Conservation (phyloP, 2,797 vertebrate genomes). For the Lagocephalus sceleratus region DNA sequence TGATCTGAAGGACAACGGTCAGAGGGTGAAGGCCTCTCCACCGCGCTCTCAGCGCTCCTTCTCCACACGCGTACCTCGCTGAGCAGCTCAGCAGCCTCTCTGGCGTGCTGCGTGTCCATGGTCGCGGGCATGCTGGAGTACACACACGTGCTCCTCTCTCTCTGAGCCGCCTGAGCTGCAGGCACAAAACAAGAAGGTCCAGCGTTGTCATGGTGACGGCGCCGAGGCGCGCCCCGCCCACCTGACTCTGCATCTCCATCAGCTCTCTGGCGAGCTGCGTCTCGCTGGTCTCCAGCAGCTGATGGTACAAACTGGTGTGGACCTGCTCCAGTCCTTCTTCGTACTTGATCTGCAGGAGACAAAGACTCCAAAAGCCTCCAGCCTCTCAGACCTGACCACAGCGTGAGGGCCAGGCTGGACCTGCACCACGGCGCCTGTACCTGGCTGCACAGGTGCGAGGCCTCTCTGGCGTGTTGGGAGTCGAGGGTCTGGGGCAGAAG, state of each 20-base stretch:
- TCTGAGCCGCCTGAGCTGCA: conserved; percentile 79
- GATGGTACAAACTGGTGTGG: conserved; percentile 62
- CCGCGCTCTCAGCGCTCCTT: neutral
- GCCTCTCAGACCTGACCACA: neutral
- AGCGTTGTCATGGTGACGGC: neutral
- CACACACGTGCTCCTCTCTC: conserved; percentile 70
- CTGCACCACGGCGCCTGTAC: too few species aligned
- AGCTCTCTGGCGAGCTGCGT: conserved; percentile 65
- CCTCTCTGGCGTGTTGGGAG: conserved; percentile 53
- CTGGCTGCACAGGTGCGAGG: conserved; percentile 58
- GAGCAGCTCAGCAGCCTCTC: conserved; percentile 81
- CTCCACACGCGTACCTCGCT: conserved; percentile 76
- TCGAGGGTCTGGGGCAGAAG: conserved; percentile 60
- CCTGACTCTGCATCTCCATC: conserved; percentile 68
- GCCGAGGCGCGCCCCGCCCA: conserved; percentile 3
- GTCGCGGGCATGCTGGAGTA: conserved; percentile 86
- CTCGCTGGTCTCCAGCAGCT: conserved; percentile 60
- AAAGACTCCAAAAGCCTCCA: neutral
- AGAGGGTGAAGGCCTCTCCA: neutral
- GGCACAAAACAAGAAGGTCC: neutral
- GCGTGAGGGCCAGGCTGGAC: neutral
- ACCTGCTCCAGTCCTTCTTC: conserved; percentile 77
- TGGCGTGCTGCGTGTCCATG: conserved; percentile 82
- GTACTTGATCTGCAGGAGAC: conserved; percentile 79
- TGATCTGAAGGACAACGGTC: conserved; percentile 68